A percentile compares a stretch with the other conserved stretches of the same genome.
Conservation (phyloP, 2,797 vertebrate species). For the Masticophis lateralis region DNA sequence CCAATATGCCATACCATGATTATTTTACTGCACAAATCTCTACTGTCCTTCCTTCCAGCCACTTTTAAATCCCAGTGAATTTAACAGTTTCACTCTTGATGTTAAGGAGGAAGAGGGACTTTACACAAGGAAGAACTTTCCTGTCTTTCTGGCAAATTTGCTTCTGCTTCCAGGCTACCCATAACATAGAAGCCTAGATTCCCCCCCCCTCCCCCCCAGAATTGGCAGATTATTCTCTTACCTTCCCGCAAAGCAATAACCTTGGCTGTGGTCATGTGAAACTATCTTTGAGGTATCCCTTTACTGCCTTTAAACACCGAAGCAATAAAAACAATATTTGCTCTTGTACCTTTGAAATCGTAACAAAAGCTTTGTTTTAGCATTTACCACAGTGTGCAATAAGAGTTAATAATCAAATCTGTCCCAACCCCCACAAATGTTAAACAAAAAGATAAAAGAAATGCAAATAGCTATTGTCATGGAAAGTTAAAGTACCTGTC, state of each 20-base stretch:
- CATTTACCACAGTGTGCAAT: conserved; percentile 76
- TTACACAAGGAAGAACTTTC: neutral
- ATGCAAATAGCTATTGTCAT: conserved; percentile 87
- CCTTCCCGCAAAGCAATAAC: conserved; percentile 59
- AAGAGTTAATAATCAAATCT: conserved; percentile 84
- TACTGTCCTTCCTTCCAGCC: neutral
- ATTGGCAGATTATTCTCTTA: conserved; percentile 46
- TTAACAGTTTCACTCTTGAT: neutral
- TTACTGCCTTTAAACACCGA: conserved; percentile 73
- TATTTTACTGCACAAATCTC: neutral
- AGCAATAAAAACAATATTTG: conserved; percentile 79
- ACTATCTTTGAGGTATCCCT: conserved; percentile 76
- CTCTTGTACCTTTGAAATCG: conserved; percentile 76
- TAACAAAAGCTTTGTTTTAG: conserved; percentile 82
- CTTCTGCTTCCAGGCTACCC: conserved; percentile 8
- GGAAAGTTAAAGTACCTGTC: conserved; percentile 86
- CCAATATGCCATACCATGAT: neutral
- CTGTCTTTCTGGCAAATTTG: neutral
- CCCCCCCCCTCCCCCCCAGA: too few species aligned
- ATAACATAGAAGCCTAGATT: conserved; percentile 13
- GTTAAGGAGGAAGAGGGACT: neutral
- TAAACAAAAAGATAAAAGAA: conserved; percentile 86
- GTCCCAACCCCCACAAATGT: conserved; percentile 80
- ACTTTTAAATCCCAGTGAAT: neutral
- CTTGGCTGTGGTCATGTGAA: conserved; percentile 72